These are phyloP conservation scores for Saxidomus purpurata DNA, from an alignment of 1,140 invertebrate genomes.

Conservation along the genomic window DNA sequence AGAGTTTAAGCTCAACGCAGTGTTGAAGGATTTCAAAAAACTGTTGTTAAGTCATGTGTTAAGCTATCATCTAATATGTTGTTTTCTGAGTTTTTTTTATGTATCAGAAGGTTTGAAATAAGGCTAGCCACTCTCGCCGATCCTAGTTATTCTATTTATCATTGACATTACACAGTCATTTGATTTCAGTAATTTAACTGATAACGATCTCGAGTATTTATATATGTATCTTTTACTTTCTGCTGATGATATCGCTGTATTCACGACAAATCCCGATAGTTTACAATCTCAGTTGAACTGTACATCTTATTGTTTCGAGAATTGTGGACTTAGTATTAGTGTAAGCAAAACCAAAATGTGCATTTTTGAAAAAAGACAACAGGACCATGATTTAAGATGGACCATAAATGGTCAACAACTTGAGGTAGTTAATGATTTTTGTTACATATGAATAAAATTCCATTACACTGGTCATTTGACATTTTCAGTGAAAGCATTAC, in stretches of 20 bases:
- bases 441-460: too few species aligned
- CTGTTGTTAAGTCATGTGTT: constrained; percentile 57
- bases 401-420: too few species aligned
- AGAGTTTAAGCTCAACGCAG: too few species aligned
- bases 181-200: neutral
- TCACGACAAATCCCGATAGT: neutral
- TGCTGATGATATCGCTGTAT: constrained; percentile 39
- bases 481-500: too few species aligned
- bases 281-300: constrained; percentile 13
- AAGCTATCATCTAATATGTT: constrained; percentile 30
- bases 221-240: neutral
- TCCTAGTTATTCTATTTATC: constrained; percentile 65
- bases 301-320: too few species aligned
- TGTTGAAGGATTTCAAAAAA: too few species aligned
- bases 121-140: constrained; percentile 58
- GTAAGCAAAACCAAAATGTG: too few species aligned
- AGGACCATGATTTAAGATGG: too few species aligned
- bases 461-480: too few species aligned
- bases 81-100: constrained; percentile 22
- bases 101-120: constrained; percentile 46
- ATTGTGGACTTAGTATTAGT: too few species aligned
- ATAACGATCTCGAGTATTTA: neutral
- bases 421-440: too few species aligned
- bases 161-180: constrained; percentile 50
- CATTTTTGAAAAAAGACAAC: too few species aligned